These are phyloP conservation scores for Catagonus wagneri DNA, from an alignment of 2,113 vertebrate species.

Conservation along the genomic window DNA sequence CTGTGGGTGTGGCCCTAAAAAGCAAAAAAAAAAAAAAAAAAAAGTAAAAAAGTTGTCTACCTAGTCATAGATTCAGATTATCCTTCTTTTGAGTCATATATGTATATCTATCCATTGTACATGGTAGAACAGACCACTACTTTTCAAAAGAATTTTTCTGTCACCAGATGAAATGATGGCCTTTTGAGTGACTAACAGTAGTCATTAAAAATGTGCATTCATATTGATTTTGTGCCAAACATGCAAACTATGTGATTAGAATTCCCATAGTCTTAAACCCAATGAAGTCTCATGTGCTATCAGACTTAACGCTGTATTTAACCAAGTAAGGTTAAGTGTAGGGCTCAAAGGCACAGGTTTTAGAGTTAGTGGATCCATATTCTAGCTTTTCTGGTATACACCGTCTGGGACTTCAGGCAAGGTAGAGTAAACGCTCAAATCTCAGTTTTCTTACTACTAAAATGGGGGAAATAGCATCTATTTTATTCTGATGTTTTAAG, in stretches of 20 bases:
- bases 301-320: conserved; percentile 27
- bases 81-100: not conserved
- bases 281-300: conserved; percentile 32
- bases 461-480: not conserved
- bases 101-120: not conserved
- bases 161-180: conserved; percentile 7
- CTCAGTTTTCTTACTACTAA: not conserved
- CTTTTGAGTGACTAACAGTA: conserved; percentile 52
- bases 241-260: not conserved
- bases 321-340: not conserved
- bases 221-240: conserved; percentile 25
- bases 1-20: too few species aligned
- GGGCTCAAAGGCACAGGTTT: conserved; percentile 3
- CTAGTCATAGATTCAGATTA: conserved; percentile 13
- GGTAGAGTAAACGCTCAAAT: not conserved
- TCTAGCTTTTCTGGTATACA: not conserved
- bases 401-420: not conserved
- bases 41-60: not conserved
- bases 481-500: not conserved
- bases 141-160: conserved; percentile 53
- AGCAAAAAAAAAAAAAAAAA: too few species aligned
- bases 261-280: not conserved
- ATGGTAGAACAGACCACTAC: not conserved
- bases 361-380: conserved; percentile 33
- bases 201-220: conserved; percentile 8